Conservation (phyloP, 2,888 invertebrate species). For the Phasia obesa region DNA sequence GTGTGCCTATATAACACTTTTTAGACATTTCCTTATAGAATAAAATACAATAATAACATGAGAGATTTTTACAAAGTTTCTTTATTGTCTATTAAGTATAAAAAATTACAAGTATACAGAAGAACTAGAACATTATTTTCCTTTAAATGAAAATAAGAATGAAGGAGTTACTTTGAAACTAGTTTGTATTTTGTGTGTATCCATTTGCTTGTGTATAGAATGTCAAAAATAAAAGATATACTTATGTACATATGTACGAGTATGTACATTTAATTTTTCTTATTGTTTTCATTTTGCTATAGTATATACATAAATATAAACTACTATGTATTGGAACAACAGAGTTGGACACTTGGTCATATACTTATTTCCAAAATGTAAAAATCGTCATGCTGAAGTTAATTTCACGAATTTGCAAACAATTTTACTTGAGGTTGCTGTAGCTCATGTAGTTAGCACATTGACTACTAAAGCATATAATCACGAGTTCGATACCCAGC, state of each 20-base stretch:
- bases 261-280: background rate
- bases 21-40: slow-evolving; percentile 32
- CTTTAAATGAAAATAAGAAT: slow-evolving; percentile 45
- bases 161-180: slow-evolving; percentile 27
- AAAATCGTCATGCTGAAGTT: no score
- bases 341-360: background rate
- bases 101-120: slow-evolving; percentile 13
- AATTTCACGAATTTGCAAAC: no score
- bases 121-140: slow-evolving; percentile 44
- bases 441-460: no score
- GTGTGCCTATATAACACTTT: slow-evolving; percentile 18
- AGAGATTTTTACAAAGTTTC: slow-evolving; percentile 45
- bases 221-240: no score
- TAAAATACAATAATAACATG: slow-evolving; percentile 33
- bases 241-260: background rate
- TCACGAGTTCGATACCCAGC: no score
- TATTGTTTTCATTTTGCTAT: no score
- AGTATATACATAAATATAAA: background rate
- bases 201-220: background rate
- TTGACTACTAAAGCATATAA: no score
- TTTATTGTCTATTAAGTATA: slow-evolving; percentile 51
- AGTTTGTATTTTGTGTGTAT: no score
- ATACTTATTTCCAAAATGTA: no score
- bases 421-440: no score
- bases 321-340: background rate